These are phyloP conservation scores for Aspidapion aeneum DNA, from an alignment of 2,888 invertebrate species.

Conservation along the genomic window DNA sequence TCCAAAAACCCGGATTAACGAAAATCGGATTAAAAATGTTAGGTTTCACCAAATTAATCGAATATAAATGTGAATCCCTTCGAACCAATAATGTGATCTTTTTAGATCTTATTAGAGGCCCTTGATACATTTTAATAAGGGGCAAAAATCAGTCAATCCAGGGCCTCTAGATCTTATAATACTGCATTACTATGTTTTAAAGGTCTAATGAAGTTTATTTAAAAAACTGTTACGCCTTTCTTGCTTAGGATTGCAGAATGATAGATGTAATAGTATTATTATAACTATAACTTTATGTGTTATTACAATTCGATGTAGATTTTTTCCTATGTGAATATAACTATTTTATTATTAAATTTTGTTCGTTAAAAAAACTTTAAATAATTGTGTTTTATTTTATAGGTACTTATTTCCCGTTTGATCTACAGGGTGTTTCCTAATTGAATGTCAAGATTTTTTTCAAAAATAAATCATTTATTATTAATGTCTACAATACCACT, in stretches of 20 bases:
- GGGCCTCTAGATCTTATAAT: too few species aligned
- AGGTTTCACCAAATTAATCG: background rate
- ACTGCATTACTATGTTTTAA: too few species aligned
- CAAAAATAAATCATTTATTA: too few species aligned
- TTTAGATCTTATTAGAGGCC: background rate
- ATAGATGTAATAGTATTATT: slow-evolving; percentile 9
- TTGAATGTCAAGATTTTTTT: too few species aligned
- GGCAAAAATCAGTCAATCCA: too few species aligned
- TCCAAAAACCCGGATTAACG: background rate
- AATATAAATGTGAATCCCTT: background rate
- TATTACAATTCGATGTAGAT: slow-evolving; percentile 37
- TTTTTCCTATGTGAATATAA: slow-evolving; percentile 46
- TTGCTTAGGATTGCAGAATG: too few species aligned
- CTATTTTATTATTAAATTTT: slow-evolving; percentile 49
- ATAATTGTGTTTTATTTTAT: slow-evolving; percentile 28
- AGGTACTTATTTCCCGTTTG: too few species aligned
- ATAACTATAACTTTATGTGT: slow-evolving; percentile 27
- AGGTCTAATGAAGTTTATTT: too few species aligned
- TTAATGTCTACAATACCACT: too few species aligned
- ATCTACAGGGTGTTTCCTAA: too few species aligned
- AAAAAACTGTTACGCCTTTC: too few species aligned
- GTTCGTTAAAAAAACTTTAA: slow-evolving; percentile 43
- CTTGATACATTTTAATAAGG: too few species aligned
- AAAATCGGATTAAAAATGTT: slow-evolving; percentile 29
- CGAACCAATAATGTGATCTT: background rate